These are phyloP conservation scores for Balanococcus diminutus DNA, from an alignment of 2,888 invertebrate genomes.

Conservation along the genomic window DNA sequence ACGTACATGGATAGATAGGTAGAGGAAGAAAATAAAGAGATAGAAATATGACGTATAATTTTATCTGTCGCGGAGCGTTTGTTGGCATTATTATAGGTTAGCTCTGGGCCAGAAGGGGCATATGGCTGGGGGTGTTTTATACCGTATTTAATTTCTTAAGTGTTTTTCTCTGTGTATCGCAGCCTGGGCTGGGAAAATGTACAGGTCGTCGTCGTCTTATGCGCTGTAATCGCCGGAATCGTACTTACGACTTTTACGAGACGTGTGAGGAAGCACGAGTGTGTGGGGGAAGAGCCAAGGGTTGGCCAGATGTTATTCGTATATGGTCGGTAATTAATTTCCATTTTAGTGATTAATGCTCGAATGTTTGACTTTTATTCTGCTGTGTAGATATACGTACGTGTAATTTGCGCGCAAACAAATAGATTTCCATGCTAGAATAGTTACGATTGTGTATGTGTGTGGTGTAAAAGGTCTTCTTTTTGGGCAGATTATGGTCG, in stretches of 20 bases:
- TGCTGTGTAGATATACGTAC: background rate
- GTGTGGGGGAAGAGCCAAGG: background rate
- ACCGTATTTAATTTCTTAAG: constrained; percentile 39
- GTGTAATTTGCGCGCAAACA: background rate
- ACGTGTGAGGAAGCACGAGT: background rate
- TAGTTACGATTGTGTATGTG: background rate
- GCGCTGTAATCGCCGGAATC: background rate
- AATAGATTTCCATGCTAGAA: too few species aligned
- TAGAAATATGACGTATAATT: background rate
- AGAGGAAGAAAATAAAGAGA: background rate
- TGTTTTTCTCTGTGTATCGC: too few species aligned
- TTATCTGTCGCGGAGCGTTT: background rate
- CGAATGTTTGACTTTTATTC: constrained; percentile 7
- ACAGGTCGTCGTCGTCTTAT: background rate
- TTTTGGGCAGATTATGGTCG: background rate
- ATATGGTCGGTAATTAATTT: constrained; percentile 29
- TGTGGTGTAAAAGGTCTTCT: background rate
- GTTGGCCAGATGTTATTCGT: background rate
- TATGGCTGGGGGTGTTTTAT: background rate
- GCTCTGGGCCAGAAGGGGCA: background rate
- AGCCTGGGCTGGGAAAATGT: background rate
- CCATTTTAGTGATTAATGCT: constrained; percentile 31
- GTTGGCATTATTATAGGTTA: background rate
- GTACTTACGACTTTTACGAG: background rate
- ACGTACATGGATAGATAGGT: background rate